Evolutionary conservation across 1,140 invertebrate genomes (phyloP).

Genomic region (Macrobrachium nipponense): DNA sequence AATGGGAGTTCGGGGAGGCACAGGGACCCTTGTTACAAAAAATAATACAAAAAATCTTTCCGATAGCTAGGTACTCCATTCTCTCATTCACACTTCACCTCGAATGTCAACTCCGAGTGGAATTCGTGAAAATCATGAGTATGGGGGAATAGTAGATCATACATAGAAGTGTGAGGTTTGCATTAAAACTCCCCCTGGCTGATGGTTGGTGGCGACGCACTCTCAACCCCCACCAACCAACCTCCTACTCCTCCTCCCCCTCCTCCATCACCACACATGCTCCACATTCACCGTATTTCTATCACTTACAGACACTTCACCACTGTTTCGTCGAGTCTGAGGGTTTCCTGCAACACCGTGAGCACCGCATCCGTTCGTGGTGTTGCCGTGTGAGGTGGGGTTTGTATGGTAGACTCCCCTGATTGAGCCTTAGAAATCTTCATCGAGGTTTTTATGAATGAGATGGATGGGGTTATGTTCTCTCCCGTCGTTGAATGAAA

Average conservation of each 20-base stretch:
- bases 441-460: conserved; percentile 58
- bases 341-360: conserved; percentile 18
- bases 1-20: too few relatives aligned
- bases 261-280: conserved; percentile 40
- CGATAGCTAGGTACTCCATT: too few relatives aligned
- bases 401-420: conserved; percentile 5
- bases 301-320: conserved; percentile 21
- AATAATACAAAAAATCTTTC: too few relatives aligned
- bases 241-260: neutral
- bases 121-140: too few relatives aligned
- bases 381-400: neutral
- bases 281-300: conserved; percentile 26
- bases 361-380: neutral
- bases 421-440: conserved; percentile 12
- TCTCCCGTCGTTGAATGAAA: conserved; percentile 50
- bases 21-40: too few relatives aligned
- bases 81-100: too few relatives aligned
- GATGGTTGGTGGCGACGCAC: neutral
- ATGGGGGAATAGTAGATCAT: too few relatives aligned
- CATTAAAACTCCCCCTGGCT: neutral
- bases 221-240: neutral
- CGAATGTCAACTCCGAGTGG: too few relatives aligned
- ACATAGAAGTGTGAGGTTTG: neutral
- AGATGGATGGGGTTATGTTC: conserved; percentile 6
- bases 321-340: conserved; percentile 7